Evolutionary conservation across 2,113 vertebrate genomes (phyloP).

Genomic region (Proterorhinus semilunaris): DNA sequence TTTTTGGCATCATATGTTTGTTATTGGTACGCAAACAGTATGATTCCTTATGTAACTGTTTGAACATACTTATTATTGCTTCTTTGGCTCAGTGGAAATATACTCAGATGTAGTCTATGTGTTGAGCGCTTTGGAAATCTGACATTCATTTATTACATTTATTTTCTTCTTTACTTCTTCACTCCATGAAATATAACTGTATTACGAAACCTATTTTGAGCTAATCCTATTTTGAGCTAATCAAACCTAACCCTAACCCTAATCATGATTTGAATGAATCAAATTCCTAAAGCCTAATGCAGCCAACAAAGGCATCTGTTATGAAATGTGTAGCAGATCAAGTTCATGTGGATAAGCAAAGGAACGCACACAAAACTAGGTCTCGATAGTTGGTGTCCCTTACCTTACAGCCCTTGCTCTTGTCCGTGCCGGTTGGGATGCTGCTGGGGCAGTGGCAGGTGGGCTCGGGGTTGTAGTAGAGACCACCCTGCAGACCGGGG

Average conservation of each 20-base stretch:
- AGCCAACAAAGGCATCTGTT: not conserved
- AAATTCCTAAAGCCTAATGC: not conserved
- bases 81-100: not conserved
- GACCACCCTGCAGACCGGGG: conserved; percentile 64
- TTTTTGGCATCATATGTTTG: no score
- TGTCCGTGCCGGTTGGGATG: conserved; percentile 71
- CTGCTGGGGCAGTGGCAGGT: conserved; percentile 68
- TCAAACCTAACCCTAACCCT: no score
- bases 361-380: no score
- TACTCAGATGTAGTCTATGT: not conserved
- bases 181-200: no score
- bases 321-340: not conserved
- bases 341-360: no score
- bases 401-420: conserved; percentile 85
- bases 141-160: not conserved
- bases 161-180: not conserved
- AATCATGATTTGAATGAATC: not conserved
- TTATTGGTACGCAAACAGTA: not conserved
- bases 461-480: conserved; percentile 75
- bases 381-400: conserved; percentile 15
- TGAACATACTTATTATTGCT: not conserved
- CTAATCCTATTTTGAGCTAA: no score
- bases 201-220: no score
- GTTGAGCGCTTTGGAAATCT: not conserved
- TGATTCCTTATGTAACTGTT: not conserved